A percentile compares a stretch with the other conserved stretches of the same genome.
phyloP scores from a whole-genome alignment of 2,888 invertebrate genomes.

The Anorthoa munda region DNA sequence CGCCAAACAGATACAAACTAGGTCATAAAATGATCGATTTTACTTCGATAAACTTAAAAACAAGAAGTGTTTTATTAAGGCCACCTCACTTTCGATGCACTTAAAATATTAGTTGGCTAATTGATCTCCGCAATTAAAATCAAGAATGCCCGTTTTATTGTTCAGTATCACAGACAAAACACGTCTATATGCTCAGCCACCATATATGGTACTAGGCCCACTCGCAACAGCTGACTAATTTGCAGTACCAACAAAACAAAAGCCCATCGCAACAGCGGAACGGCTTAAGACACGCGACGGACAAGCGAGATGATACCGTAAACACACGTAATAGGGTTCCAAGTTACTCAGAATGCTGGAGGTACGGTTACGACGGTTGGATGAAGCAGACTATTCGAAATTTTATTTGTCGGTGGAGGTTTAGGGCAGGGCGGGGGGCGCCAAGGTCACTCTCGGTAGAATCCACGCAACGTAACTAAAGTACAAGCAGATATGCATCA shows the following conservation, averaged over 20 bases:
- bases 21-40: constrained; percentile 48
- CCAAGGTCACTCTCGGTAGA: constrained; percentile 87
- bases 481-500: constrained; percentile 84
- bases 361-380: constrained; percentile 85
- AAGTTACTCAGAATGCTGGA: constrained; percentile 68
- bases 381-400: constrained; percentile 86
- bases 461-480: constrained; percentile 85
- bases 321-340: constrained; percentile 71
- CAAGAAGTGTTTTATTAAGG: constrained; percentile 57
- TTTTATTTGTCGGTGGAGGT: constrained; percentile 81
- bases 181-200: constrained; percentile 80
- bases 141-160: constrained; percentile 15
- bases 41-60: constrained; percentile 51
- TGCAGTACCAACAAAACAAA: constrained; percentile 87
- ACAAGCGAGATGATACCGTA: constrained; percentile 77
- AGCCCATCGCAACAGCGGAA: constrained; percentile 68
- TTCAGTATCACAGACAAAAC: constrained; percentile 55
- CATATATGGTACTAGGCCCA: constrained; percentile 81
- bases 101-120: constrained; percentile 1
- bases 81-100: constrained; percentile 48
- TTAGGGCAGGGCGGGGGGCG: constrained; percentile 75
- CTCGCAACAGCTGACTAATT: constrained; percentile 88
- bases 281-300: constrained; percentile 70
- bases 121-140: not conserved
- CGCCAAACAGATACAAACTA: constrained; percentile 44